phyloP scores from a whole-genome alignment of 2,113 vertebrate genomes.

The Callorhinus ursinus region DNA sequence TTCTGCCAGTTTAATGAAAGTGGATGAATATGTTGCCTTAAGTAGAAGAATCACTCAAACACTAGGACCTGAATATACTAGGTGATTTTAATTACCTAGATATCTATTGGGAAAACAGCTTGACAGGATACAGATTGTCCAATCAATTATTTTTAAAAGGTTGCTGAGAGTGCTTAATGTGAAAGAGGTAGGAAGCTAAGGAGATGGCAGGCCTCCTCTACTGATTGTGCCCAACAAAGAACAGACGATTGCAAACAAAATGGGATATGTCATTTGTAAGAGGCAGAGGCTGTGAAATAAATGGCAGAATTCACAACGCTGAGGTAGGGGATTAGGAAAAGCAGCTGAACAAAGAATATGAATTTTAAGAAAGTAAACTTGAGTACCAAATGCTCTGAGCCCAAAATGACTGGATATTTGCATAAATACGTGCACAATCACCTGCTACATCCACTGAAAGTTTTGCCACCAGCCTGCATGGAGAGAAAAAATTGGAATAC shows the following conservation, averaged over 20 bases:
- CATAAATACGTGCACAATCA: background rate
- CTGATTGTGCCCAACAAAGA: conserved; percentile 6
- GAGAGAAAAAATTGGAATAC: background rate
- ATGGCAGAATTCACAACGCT: conserved; percentile 22
- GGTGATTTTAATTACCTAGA: conserved; percentile 55
- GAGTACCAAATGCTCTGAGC: conserved; percentile 15
- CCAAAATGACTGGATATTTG: conserved; percentile 35
- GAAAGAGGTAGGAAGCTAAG: conserved; percentile 36
- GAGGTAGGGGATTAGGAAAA: conserved; percentile 61
- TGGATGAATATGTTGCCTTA: background rate
- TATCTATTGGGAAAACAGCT: conserved; percentile 42
- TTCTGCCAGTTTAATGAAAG: conserved; percentile 1
- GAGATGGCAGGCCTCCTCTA: background rate
- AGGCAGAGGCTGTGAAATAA: conserved; percentile 52
- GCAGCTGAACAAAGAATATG: conserved; percentile 60
- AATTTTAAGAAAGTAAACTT: conserved; percentile 64
- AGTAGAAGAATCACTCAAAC: background rate
- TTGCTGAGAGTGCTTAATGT: conserved; percentile 39
- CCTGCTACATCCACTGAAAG: conserved; percentile 29
- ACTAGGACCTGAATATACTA: background rate
- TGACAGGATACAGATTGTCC: conserved; percentile 22
- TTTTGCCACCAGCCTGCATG: conserved; percentile 24
- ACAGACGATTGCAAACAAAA: background rate
- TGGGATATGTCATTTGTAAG: background rate
- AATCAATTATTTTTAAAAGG: conserved; percentile 50